Base-by-base conservation (phyloP, 2,797 vertebrate genomes). In the Coregonus sp. region DNA sequence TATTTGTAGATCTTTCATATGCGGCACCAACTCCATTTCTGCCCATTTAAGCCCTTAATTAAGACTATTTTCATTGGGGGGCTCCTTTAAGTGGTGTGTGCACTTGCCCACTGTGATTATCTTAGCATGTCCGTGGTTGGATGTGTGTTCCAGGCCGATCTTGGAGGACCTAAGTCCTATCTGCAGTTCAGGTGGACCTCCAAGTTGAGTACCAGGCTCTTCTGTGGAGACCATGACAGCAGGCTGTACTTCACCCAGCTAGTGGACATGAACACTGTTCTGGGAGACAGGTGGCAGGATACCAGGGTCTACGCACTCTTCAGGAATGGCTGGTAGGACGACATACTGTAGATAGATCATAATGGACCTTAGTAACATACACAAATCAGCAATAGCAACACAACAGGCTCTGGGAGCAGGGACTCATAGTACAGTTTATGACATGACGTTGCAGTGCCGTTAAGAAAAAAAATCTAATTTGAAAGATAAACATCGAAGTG, bases 151-250 rank as follows among this genome's bases (percentile, higher is more conserved):
- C 11, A 95, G 94, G 56, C 68, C 0, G 95, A 95, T 71, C 4
- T 0, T 0, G 94, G 94, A 0, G 94, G 95, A 0, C 78, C 76
- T 0, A 94, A 92, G 83, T 73, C 40, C 25, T 16, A 11, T 0
- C 52, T 95, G 73, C 93, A 94, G 87, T 84, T 0, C 16, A 82
- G 7, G 3, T 95, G 94, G 95, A 93, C 94, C 0, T 94, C 95
- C 1, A 88, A 89, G 80, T 63, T 95, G 80, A 92, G 81, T 5
- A 86, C 93, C 52, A 86, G 82, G 61, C 87, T 95, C 75, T 90
- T 76, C 70, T 95, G 94, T 54, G 92, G 93, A 6, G 61, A 92
- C 35, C 0, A 0, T 0, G 1, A 65, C 0, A 84, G 54, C 3
- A 78, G 3, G 4, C 31, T 77, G 15, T 31, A 77, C 65, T 95